Evolutionary conservation across 2,888 invertebrate genomes (phyloP).

Genomic region (Perizoma flavofasciatum): DNA sequence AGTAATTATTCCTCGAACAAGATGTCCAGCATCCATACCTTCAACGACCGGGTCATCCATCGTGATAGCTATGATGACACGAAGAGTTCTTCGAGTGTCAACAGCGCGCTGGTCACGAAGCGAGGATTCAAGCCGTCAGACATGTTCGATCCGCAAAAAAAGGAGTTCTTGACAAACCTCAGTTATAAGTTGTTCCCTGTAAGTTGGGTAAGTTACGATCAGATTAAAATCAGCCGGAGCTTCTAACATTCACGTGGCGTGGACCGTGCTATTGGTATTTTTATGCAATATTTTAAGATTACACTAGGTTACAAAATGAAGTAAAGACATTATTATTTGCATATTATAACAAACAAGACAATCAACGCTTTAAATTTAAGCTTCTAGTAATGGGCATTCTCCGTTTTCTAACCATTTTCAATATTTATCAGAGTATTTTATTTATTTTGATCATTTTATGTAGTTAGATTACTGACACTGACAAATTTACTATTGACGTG

Average conservation of each 20-base stretch:
- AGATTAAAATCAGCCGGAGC: conserved; percentile 51
- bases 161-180: conserved; percentile 90
- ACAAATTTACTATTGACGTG: conserved; percentile 2
- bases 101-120: conserved; percentile 86
- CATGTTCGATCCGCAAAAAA: conserved; percentile 91
- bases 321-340: neutral
- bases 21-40: conserved; percentile 77
- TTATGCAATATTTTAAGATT: conserved; percentile 31
- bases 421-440: conserved; percentile 37
- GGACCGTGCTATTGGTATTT: conserved; percentile 55
- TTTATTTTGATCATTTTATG: conserved; percentile 19
- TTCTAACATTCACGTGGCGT: conserved; percentile 62
- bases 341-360: too few relatives aligned
- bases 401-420: conserved; percentile 44
- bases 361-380: too few relatives aligned
- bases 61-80: conserved; percentile 77
- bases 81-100: conserved; percentile 76
- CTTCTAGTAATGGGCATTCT: neutral
- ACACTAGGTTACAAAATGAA: conserved; percentile 17
- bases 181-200: conserved; percentile 93
- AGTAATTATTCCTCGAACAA: conserved; percentile 80
- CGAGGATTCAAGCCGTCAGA: conserved; percentile 94
- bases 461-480: conserved; percentile 29
- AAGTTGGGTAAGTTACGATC: conserved; percentile 88
- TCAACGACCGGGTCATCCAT: conserved; percentile 77